Conservation (phyloP, 2,888 invertebrate genomes). For the Rhyacophila evoluta region DNA sequence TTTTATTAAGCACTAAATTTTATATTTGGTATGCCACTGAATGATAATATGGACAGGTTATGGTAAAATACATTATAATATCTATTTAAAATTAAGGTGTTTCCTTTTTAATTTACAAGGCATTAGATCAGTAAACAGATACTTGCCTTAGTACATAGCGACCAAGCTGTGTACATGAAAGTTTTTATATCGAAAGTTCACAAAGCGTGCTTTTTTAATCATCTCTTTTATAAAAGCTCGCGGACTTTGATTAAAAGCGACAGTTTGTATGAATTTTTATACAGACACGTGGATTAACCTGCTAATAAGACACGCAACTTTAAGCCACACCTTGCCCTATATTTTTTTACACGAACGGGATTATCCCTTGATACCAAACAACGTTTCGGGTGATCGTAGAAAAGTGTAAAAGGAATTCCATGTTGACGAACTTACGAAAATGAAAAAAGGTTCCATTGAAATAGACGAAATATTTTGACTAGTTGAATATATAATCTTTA, state of each 20-base stretch:
- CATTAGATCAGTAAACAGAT: background rate
- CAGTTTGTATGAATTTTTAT: background rate
- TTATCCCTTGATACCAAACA: background rate
- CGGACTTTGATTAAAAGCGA: conserved; percentile 17
- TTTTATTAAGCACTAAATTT: too few species aligned
- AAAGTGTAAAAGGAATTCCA: too few species aligned
- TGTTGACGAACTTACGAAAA: too few species aligned
- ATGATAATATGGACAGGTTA: too few species aligned
- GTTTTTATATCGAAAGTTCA: background rate
- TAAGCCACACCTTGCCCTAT: background rate
- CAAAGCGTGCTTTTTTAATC: background rate
- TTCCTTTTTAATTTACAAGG: background rate
- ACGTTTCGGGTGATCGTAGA: too few species aligned
- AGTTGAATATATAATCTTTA: too few species aligned
- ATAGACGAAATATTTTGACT: too few species aligned
- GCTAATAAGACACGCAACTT: background rate
- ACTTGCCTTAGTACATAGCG: background rate
- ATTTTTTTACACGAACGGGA: background rate
- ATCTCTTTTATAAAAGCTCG: background rate
- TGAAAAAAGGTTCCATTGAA: too few species aligned
- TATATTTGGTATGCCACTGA: too few species aligned
- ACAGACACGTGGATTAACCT: background rate
- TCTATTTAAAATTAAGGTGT: background rate
- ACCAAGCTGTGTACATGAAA: background rate
- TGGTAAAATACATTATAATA: too few species aligned